Percentiles rank a stretch among this genome's conserved stretches.
phyloP scores from a whole-genome alignment of 2,113 vertebrate species.

The Mormyrus iriodes region DNA sequence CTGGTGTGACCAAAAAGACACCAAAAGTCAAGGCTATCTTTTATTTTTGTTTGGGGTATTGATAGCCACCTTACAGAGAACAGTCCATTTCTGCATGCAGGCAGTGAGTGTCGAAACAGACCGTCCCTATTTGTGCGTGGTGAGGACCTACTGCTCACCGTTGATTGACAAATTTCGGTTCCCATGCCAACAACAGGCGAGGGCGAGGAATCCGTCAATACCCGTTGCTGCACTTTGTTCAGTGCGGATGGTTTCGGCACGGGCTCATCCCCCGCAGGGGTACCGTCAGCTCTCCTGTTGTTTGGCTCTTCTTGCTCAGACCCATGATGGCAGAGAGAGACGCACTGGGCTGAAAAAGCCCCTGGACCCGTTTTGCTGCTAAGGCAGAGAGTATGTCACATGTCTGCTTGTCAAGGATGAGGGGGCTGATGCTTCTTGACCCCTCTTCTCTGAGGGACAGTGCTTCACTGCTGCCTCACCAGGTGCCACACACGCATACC shows the following conservation, averaged over 20 bases:
- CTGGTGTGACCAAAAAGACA: not conserved
- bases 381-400: not conserved
- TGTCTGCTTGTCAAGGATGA: not conserved
- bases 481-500: not conserved
- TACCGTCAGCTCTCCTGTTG: not conserved
- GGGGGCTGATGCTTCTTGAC: not conserved
- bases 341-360: not conserved
- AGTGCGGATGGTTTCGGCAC: not conserved
- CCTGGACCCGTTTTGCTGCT: not conserved
- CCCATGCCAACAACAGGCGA: slow-evolving; percentile 17
- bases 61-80: not conserved
- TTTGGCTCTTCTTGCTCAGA: not conserved
- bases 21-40: not conserved
- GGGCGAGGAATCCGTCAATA: not conserved
- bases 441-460: not conserved
- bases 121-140: not conserved
- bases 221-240: not conserved
- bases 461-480: not conserved
- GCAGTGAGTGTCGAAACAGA: not conserved
- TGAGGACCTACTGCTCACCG: not conserved
- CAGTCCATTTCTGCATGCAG: not conserved
- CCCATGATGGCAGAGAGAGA: not conserved
- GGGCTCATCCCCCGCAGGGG: not conserved
- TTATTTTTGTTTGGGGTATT: not conserved
- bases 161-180: slow-evolving; percentile 9